A percentile compares a stretch with the other conserved stretches of the same genome.
These are phyloP conservation scores for Patiria pectinifera DNA, from an alignment of 53 echinoderm and acorn worm genomes.

Conservation along the genomic window DNA sequence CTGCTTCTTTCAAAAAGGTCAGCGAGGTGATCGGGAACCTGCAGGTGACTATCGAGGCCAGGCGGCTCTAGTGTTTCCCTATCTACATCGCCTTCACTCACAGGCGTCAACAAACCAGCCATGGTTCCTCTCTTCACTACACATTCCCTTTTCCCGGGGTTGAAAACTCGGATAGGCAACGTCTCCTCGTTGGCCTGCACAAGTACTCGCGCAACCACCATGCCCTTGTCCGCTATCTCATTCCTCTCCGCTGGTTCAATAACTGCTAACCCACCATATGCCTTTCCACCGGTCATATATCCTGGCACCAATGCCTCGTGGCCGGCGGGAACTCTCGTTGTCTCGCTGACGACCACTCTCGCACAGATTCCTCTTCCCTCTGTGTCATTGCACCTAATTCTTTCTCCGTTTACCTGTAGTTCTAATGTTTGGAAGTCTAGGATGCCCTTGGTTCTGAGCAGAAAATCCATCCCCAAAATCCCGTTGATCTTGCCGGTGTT, in stretches of 20 bases:
- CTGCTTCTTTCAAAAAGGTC: slow-evolving; percentile 39
- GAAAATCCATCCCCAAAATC: slow-evolving; percentile 59
- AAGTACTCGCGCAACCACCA: slow-evolving; percentile 51
- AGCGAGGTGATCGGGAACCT: background rate
- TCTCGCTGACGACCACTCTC: slow-evolving; percentile 35
- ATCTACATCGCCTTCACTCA: slow-evolving; percentile 35
- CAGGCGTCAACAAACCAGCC: slow-evolving; percentile 48
- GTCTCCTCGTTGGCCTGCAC: background rate
- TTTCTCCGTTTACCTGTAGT: slow-evolving; percentile 20
- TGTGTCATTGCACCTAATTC: slow-evolving; percentile 3
- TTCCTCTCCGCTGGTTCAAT: slow-evolving; percentile 41
- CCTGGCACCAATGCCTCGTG: slow-evolving; percentile 51
- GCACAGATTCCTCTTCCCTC: slow-evolving; percentile 7
- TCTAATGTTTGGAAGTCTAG: slow-evolving; percentile 17
- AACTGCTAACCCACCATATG: background rate
- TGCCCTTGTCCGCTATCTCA: slow-evolving; percentile 33
- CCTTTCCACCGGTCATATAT: background rate
- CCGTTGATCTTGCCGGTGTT: slow-evolving; percentile 51
- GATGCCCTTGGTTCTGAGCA: background rate
- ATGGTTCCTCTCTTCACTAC: slow-evolving; percentile 33
- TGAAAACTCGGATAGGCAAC: slow-evolving; percentile 54
- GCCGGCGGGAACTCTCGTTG: slow-evolving; percentile 36
- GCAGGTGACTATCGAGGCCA: background rate
- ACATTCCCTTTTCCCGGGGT: slow-evolving; percentile 46
- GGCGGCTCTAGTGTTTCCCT: background rate